phyloP scores from a whole-genome alignment of 2,797 vertebrate genomes.

The Thripadectes ignobilis region DNA sequence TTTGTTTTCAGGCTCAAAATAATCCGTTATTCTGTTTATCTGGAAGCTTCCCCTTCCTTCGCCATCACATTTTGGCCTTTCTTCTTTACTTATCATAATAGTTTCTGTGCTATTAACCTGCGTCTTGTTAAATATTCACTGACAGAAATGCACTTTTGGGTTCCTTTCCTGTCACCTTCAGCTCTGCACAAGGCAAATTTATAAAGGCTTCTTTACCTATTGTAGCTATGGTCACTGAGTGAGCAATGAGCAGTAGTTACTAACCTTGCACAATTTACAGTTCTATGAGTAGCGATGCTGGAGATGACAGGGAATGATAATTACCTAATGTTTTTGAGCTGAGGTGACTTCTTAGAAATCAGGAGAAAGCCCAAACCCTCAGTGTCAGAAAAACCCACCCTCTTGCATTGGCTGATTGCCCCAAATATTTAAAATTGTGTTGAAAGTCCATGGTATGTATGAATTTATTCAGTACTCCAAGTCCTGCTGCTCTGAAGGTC shows the following conservation, averaged over 20 bases:
- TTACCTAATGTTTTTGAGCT: not conserved
- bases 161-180: not conserved
- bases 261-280: not conserved
- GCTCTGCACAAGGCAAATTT: not conserved
- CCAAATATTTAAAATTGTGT: not conserved
- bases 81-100: not conserved
- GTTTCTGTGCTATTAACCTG: not conserved
- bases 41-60: not conserved
- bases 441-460: not conserved
- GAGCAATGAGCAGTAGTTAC: not conserved
- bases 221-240: not conserved
- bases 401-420: not conserved
- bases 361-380: not conserved
- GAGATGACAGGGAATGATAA: not conserved
- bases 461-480: not conserved
- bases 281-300: not conserved
- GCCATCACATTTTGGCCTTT: not conserved
- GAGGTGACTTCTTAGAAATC: not conserved
- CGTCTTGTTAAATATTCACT: not conserved
- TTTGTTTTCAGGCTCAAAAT: not conserved
- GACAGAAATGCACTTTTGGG: not conserved
- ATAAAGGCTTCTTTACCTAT: not conserved
- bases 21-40: not conserved
- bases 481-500: not conserved
- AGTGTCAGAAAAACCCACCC: fast-evolving